Base-by-base conservation (phyloP, 2,888 invertebrate genomes). In the Andrena bucephala region DNA sequence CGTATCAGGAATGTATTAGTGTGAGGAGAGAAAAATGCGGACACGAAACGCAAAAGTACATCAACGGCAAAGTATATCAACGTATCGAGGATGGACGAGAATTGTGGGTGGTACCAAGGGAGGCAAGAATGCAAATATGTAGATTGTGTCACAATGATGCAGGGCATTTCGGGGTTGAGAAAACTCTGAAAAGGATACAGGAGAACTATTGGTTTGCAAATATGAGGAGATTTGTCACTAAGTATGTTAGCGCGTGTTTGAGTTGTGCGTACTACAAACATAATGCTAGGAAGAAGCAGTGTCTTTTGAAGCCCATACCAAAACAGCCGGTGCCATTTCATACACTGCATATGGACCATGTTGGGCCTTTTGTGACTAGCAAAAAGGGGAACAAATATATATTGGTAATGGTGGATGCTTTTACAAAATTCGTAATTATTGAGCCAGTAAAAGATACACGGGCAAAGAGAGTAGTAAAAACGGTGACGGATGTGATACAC, bases 1-100 rank as follows among this genome's bases (percentile, higher is more conserved):
- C 42, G 59, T 16, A 77, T 85, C 42, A 42, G 68, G 2, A 57
- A 66, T 6, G 50, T 68, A 48, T 73, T 87, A 29, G 68, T 78
- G 48, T n/a, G n/a, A 0, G 77, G 68, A 13, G 72, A 77, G 27
- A 20, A 42, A 24, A 54, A 33, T 7, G 10, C 5, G 0, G 67
- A 60, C 5, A 60, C 75, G 4, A 59, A 59, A 8, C n/a, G n/a
- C n/a, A n/a, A n/a, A n/a, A n/a, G n/a, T n/a, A n/a, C n/a, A n/a
- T n/a, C n/a, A n/a, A n/a, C n/a, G n/a, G 42, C 1, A 60, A 7
- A n/a, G 13, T 70, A 7, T 70, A n/a, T 27, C 16, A 60, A 13
- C 33, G 59, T 2, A 10, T 60, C 6, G 27, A 42, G 4, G 8
- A 42, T 13, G 42, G 59, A 27, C 5, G 8, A 2, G 48, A 13